Percentiles rank a stretch among this genome's conserved stretches.
Conservation (phyloP, 2,113 vertebrate species). For the Corapipo altera region DNA sequence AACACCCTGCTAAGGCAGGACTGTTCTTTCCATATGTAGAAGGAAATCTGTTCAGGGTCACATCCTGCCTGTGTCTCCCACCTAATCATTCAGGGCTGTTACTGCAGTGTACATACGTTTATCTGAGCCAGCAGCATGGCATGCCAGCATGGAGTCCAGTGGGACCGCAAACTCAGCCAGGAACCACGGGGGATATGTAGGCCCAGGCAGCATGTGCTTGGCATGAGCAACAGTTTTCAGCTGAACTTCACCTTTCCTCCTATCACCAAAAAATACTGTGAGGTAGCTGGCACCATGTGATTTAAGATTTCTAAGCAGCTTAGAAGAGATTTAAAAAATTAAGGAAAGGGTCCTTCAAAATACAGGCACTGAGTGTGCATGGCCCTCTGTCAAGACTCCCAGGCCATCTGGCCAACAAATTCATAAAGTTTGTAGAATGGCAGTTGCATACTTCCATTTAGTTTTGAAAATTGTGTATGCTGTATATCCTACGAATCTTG, state of each 20-base stretch:
- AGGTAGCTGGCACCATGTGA: background rate
- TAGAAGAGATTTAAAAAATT: background rate
- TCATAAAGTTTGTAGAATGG: background rate
- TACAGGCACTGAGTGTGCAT: background rate
- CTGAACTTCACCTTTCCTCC: background rate
- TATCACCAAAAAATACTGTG: background rate
- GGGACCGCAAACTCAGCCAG: background rate
- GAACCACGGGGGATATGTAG: background rate
- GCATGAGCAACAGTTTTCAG: background rate
- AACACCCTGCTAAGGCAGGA: background rate
- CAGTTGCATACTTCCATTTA: background rate
- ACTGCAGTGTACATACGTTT: background rate
- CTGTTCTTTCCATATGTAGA: background rate
- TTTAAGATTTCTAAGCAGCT: background rate
- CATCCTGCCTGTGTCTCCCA: background rate
- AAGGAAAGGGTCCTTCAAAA: background rate
- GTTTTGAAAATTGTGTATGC: background rate
- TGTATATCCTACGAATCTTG: background rate
- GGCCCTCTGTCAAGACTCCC: background rate
- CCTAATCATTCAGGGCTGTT: background rate
- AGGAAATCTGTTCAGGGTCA: background rate
- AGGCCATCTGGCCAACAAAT: background rate
- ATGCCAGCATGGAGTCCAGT: background rate
- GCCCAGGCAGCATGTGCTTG: background rate
- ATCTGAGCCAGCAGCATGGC: background rate